Base-by-base conservation (phyloP, 2,888 invertebrate genomes). In the Uloborus plumipes region DNA sequence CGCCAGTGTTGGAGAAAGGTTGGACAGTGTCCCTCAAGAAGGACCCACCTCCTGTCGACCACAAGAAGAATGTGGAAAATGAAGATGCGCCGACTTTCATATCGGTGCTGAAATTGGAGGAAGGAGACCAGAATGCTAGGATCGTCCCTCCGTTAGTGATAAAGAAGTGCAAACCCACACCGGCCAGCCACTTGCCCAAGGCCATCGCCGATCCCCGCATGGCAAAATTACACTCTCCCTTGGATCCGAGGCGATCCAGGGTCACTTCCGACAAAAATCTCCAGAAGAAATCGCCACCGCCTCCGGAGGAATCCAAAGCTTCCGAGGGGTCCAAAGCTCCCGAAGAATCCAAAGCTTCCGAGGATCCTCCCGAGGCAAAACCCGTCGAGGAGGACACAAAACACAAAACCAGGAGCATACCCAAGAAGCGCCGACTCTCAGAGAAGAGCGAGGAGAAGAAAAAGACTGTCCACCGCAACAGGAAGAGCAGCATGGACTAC, bases 401-500 rank as follows among this genome's bases (percentile, higher is more conserved):
- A 26, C 14, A 53, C 1, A 51, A 50, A 51, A 20, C 15, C 22
- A 20, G 7, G 51, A 18, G 55, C 20, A 71, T 76, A 58, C 72
- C 67, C 50, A 80, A 81, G 31, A 79, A 74, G 22, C 71, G 65
- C 14, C 58, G 67, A n/a, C 78, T 78, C 39, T 58, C 77, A 2
- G 76, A 76, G 15, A 78, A 76, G 39, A 59, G 51, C 51, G 77
- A 65, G 16, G 80, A 84, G 20, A 84, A 84, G 55, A 79, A 73
- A 47, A 82, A 75, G 47, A 69, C 71, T 85, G 87, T 86, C 81
- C 78, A 76, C 66, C 70, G 75, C 62, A 85, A 81, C 70, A 85
- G 88, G 22, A 88, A 88, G 84, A 86, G 86, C 66, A 88, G 87
- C 74, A 87, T 88, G 87, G 88, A 89, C 58, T 88, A 88, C 77